Conservation (phyloP, 2,113 vertebrate species). For the Shinisaurus crocodilurus region DNA sequence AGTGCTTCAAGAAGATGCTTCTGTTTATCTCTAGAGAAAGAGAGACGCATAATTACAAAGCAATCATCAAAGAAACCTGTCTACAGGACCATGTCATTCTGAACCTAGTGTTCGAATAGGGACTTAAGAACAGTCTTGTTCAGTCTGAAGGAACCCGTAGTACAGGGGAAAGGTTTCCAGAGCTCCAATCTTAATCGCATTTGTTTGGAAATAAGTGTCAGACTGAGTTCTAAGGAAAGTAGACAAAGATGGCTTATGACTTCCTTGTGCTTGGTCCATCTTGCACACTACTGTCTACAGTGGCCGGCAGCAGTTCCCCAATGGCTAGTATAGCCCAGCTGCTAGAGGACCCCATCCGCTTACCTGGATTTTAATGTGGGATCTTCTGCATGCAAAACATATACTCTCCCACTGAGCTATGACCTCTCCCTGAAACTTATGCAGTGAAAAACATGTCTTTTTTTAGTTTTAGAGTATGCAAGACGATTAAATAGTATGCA, state of each 20-base stretch:
- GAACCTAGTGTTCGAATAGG: not conserved
- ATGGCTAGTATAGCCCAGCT: not conserved
- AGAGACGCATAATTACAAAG: not conserved
- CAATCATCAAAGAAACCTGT: not conserved
- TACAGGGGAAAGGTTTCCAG: not conserved
- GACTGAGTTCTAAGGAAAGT: not conserved
- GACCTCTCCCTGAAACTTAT: not conserved
- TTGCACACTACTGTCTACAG: no score
- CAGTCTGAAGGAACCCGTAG: not conserved
- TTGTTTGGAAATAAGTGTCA: not conserved
- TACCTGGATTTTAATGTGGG: not conserved
- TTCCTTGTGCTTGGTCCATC: not conserved
- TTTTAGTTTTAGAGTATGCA: not conserved
- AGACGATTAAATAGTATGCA: not conserved
- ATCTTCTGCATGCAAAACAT: not conserved
- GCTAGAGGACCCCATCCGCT: not conserved
- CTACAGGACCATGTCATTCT: not conserved
- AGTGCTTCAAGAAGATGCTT: not conserved
- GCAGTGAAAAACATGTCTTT: not conserved
- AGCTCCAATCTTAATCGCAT: not conserved
- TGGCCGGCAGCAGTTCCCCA: not conserved
- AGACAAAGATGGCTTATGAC: not conserved
- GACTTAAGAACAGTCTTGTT: not conserved
- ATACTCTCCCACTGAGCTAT: not conserved
- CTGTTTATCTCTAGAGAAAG: not conserved